Percentiles rank a stretch among this genome's conserved stretches.
These are phyloP conservation scores for Probosciger aterrimus DNA, from an alignment of 2,113 vertebrate genomes.

Conservation along the genomic window DNA sequence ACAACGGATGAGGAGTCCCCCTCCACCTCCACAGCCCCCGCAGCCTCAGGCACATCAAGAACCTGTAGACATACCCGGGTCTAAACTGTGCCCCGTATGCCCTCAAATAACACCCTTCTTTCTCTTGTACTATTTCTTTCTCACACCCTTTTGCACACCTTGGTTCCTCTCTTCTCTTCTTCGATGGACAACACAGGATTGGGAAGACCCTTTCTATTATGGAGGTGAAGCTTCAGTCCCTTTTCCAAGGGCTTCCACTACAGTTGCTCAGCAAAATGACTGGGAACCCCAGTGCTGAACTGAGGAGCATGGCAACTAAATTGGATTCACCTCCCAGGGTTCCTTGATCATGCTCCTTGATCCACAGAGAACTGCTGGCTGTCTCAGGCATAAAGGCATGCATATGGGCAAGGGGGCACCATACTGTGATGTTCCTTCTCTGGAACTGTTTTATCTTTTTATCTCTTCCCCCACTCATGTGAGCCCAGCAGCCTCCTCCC, in stretches of 20 bases:
- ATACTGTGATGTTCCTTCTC: conserved; percentile 52
- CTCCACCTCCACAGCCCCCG: not conserved
- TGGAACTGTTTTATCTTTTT: conserved; percentile 61
- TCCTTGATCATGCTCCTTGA: not conserved
- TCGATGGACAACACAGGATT: not conserved
- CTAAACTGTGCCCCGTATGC: conserved; percentile 54
- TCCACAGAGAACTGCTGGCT: not conserved
- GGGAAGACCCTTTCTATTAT: not conserved
- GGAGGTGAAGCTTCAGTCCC: not conserved
- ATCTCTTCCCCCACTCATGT: not conserved
- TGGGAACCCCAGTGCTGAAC: not conserved
- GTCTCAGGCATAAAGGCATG: not conserved
- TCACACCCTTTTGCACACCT: not conserved
- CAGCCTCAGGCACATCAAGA: conserved; percentile 75
- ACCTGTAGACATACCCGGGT: conserved; percentile 90
- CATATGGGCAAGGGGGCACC: not conserved
- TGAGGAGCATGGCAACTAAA: not conserved
- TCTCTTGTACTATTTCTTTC: not conserved
- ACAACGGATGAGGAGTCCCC: conserved; percentile 81
- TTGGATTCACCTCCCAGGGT: not conserved
- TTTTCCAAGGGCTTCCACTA: conserved; percentile 11
- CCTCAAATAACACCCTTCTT: not conserved
- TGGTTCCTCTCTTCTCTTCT: not conserved
- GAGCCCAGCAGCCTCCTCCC: conserved; percentile 4
- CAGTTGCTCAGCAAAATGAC: not conserved